A percentile compares a stretch with the other conserved stretches of the same genome.
phyloP scores from a whole-genome alignment of 2,797 vertebrate genomes.

The Spizella passerina region DNA sequence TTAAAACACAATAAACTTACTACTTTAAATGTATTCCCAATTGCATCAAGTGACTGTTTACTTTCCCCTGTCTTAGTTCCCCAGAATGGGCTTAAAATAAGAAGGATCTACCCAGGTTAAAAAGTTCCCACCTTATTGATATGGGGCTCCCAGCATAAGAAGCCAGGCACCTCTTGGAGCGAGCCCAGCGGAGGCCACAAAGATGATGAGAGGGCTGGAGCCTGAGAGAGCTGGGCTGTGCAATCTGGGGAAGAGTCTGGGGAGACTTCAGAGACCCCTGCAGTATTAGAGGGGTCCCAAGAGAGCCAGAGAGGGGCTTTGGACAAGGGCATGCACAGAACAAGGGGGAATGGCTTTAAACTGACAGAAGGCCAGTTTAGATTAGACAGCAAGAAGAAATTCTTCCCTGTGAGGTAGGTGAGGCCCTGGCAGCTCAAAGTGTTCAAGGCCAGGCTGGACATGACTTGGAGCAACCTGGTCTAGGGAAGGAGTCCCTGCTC shows the following conservation, averaged over 20 bases:
- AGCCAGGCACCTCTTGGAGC: neutral
- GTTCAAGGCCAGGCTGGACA: neutral
- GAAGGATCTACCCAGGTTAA: neutral
- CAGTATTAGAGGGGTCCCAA: neutral
- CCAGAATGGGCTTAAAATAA: neutral
- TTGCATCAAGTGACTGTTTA: neutral
- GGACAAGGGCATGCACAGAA: neutral
- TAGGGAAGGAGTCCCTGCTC: neutral
- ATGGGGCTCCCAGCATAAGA: neutral
- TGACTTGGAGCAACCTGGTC: neutral
- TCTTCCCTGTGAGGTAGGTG: neutral
- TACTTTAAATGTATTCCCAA: neutral
- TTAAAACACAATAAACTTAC: neutral
- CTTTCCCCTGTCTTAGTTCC: neutral
- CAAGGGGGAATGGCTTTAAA: neutral
- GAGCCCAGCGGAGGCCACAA: fast-evolving
- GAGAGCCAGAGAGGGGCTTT: neutral
- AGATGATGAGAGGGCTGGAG: neutral
- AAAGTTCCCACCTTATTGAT: neutral
- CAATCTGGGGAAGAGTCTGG: neutral
- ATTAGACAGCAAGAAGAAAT: neutral
- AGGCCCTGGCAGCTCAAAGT: neutral
- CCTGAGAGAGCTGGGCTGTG: neutral
- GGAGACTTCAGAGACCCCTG: neutral
- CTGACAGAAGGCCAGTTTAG: neutral